Evolutionary conservation across 2,797 vertebrate species (phyloP).

Genomic region (Kryptolebias ocellatus): DNA sequence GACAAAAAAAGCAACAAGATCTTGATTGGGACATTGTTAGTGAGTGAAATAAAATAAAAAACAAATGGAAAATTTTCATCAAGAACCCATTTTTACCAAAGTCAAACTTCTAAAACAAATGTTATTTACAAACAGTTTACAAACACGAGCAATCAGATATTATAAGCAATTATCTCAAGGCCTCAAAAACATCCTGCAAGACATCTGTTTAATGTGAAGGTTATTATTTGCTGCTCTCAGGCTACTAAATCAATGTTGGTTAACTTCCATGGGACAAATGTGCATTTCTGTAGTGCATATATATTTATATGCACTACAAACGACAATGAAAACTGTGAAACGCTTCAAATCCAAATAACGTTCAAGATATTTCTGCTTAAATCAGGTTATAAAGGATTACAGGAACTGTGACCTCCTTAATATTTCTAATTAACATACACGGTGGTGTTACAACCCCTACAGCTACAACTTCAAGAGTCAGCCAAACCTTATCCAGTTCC

Average conservation of each 20-base stretch:
- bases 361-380: slow-evolving; percentile 30
- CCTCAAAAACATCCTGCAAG: neutral
- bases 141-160: slow-evolving; percentile 22
- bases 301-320: neutral
- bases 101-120: neutral
- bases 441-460: slow-evolving; percentile 36
- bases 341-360: neutral
- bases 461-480: slow-evolving; percentile 37
- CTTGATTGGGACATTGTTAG: no score
- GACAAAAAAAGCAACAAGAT: slow-evolving; percentile 19
- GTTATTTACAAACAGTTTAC: slow-evolving; percentile 40
- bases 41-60: no score
- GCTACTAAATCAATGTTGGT: no score
- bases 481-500: slow-evolving; percentile 43
- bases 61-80: no score
- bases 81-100: no score
- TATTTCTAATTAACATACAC: slow-evolving; percentile 59
- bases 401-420: slow-evolving; percentile 31
- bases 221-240: no score
- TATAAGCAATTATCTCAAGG: neutral
- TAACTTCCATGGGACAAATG: no score
- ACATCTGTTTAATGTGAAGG: no score
- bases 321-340: neutral
- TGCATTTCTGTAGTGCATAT: no score
- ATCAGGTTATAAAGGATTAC: slow-evolving; percentile 54